Base-by-base conservation (phyloP, 1,140 invertebrate species). In the Metopolophium dirhodum region DNA sequence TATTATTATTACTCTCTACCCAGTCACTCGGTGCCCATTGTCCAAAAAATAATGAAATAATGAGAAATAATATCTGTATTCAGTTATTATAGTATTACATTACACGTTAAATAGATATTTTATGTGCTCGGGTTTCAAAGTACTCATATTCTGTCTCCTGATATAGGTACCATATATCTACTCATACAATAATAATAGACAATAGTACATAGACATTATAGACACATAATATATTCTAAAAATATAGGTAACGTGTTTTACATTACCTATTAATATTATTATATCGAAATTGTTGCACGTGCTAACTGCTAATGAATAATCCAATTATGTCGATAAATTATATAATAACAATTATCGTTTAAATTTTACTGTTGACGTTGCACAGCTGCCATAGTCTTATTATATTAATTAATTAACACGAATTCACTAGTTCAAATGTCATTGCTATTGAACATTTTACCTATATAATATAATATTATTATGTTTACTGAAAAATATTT, bases 361-460 rank as follows among this genome's bases (percentile, higher is more conserved):
- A 77, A n/a, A 77, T 77, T 77, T 77, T 77, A 18, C 61, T 77
- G 30, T 68, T n/a, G 26, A n/a, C n/a, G 61, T 20, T 77, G 14
- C 14, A n/a, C n/a, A 77, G 61, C 61, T 77, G 61, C 61, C 61
- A 77, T 35, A 77, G 30, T 77, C 0, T 68, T n/a, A 68, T 68
- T 68, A 35, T n/a, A n/a, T n/a, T 77, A 77, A 77, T 77, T 77
- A 77, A 68, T 77, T 77, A n/a, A 77, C 61, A 77, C 61, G n/a
- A 68, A 77, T 77, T 77, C 30, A 18, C 30, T 18, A 77, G n/a
- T 77, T n/a, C n/a, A 77, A 77, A 77, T n/a, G 11, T 30, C 11
- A 68, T 68, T 68, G 61, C 30, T 14, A 30, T 61, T 61, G 30
- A 11, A n/a, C 9, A 77, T 35, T 77, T n/a, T 77, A n/a, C 61